phyloP scores from a whole-genome alignment of 2,888 invertebrate species.

The Chloroclysta siterata region DNA sequence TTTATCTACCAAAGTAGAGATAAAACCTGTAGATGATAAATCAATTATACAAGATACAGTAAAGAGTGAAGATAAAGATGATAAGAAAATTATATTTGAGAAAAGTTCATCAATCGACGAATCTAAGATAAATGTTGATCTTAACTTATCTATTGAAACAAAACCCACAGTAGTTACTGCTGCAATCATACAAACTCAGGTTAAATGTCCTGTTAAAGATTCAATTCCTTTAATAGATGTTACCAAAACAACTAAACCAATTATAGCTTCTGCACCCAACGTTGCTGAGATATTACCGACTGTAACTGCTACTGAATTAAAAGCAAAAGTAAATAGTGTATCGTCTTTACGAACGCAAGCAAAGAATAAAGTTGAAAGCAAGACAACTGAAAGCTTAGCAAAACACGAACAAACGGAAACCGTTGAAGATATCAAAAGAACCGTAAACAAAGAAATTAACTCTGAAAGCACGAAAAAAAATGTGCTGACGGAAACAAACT shows the following conservation, averaged over 20 bases:
- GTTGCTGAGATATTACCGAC: not conserved
- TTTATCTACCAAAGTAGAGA: not conserved
- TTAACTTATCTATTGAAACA: not conserved
- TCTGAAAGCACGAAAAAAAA: constrained; percentile 6
- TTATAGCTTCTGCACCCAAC: not conserved
- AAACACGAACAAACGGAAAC: constrained; percentile 7
- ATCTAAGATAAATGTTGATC: not conserved
- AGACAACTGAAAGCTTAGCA: constrained; percentile 1
- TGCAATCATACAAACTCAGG: not conserved
- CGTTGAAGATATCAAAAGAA: constrained; percentile 3
- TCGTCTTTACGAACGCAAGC: constrained; percentile 19
- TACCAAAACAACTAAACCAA: not conserved
- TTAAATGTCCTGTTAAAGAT: constrained; percentile 1
- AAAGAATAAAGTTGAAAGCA: constrained; percentile 14
- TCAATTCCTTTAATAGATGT: not conserved
- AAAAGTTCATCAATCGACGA: not conserved
- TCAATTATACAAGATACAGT: no score
- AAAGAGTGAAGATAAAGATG: not conserved
- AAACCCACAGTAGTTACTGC: not conserved
- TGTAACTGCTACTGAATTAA: not conserved
- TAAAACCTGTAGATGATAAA: not conserved
- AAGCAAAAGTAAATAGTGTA: constrained; percentile 6
- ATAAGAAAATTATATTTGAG: not conserved
- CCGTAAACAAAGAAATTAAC: constrained; percentile 3
- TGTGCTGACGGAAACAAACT: constrained; percentile 5